Conservation (phyloP, 2,113 vertebrate genomes). For the Microcebus ravelobensis region DNA sequence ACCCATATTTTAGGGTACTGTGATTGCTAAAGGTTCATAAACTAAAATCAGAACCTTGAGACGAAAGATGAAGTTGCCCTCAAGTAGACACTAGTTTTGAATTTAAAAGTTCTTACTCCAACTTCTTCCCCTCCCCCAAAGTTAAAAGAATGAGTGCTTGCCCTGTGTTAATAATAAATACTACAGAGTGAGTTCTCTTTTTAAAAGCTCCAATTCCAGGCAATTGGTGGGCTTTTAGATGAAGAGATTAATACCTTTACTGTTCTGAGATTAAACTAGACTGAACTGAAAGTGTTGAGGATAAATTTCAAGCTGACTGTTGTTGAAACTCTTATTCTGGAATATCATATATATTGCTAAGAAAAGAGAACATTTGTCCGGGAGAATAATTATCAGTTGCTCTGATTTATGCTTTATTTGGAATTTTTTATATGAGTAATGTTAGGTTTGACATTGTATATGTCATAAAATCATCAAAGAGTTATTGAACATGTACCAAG, state of each 20-base stretch:
- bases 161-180: neutral
- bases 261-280: neutral
- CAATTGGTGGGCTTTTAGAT: neutral
- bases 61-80: neutral
- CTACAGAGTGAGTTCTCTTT: neutral
- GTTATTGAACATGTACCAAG: neutral
- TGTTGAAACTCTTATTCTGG: slow-evolving; percentile 38
- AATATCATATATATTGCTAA: neutral
- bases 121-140: neutral
- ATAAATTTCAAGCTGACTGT: slow-evolving; percentile 21
- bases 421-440: neutral
- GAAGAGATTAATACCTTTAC: neutral
- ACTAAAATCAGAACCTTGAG: neutral
- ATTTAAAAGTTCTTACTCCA: neutral
- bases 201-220: neutral
- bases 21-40: neutral
- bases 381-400: slow-evolving; percentile 32
- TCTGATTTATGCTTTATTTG: slow-evolving; percentile 7
- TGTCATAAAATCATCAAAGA: neutral
- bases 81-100: neutral
- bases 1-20: neutral
- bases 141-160: neutral
- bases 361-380: neutral
- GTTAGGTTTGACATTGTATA: neutral
- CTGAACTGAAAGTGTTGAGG: neutral